Conservation (phyloP, 2,797 vertebrate species). For the Hylomyscus alleni region DNA sequence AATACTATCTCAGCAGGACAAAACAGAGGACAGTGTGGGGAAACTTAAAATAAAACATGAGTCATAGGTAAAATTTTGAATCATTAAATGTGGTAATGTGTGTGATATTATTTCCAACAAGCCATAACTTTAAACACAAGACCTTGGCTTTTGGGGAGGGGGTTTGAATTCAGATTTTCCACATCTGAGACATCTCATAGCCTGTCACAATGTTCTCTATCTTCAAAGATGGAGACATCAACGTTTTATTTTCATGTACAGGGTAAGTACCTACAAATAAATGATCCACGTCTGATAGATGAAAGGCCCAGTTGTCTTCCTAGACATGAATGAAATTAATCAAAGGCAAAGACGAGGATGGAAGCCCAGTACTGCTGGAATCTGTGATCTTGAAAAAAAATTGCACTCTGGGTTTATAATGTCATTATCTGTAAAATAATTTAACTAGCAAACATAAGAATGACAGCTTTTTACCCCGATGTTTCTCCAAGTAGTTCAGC, state of each 20-base stretch:
- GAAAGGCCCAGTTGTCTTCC: constrained; percentile 84
- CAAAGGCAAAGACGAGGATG: constrained; percentile 86
- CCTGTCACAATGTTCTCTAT: constrained; percentile 57
- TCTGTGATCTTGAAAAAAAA: constrained; percentile 78
- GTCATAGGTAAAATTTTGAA: not conserved
- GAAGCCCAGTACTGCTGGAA: constrained; percentile 77
- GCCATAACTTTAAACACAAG: constrained; percentile 39
- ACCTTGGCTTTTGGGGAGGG: not conserved
- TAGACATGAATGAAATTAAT: constrained; percentile 77
- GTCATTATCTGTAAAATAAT: constrained; percentile 78
- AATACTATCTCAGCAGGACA: not conserved
- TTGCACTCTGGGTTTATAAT: constrained; percentile 81
- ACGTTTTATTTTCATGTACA: constrained; percentile 73
- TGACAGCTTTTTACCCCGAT: constrained; percentile 47
- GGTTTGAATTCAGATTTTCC: constrained; percentile 63
- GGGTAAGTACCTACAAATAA: constrained; percentile 85
- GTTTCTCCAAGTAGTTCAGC: not conserved
- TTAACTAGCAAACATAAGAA: constrained; percentile 65
- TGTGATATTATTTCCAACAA: constrained; percentile 23
- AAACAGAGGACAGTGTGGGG: not conserved
- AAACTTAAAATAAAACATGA: constrained; percentile 39
- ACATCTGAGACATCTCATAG: constrained; percentile 54
- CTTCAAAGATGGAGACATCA: constrained; percentile 47
- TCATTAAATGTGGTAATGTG: constrained; percentile 11
- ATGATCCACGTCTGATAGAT: constrained; percentile 83